Evolutionary conservation across 2,888 invertebrate genomes (phyloP).

Genomic region (Andricus curvator): DNA sequence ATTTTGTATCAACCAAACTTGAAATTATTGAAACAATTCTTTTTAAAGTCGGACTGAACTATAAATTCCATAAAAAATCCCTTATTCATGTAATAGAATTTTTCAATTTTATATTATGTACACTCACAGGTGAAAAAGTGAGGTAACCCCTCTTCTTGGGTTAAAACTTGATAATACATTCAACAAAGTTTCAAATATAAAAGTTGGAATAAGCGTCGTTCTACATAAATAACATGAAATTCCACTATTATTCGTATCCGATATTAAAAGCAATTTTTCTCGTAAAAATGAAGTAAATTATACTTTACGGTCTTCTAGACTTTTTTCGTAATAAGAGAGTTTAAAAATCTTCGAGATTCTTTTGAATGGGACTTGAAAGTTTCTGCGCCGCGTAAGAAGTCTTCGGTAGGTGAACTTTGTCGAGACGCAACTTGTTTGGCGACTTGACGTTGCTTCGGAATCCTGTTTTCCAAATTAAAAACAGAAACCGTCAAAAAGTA

Average conservation of each 20-base stretch:
- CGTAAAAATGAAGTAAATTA: constrained; percentile 15
- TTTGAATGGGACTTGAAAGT: constrained; percentile 23
- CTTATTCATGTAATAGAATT: no score
- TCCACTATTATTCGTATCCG: neutral
- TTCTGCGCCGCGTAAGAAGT: constrained; percentile 8
- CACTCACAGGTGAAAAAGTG: no score
- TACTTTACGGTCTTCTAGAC: neutral
- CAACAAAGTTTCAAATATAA: neutral
- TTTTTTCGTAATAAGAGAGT: constrained; percentile 2
- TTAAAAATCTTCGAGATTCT: constrained; percentile 17
- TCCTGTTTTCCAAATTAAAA: constrained; percentile 29
- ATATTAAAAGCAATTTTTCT: neutral
- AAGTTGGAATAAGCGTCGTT: neutral
- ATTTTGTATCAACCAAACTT: no score
- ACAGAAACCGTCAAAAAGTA: neutral
- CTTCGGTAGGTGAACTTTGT: constrained; percentile 3
- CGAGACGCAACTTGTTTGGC: neutral
- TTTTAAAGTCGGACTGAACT: no score
- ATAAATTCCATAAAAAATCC: no score
- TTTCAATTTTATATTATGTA: no score
- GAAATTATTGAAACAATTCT: no score
- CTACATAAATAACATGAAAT: constrained; percentile 5
- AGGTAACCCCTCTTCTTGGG: neutral
- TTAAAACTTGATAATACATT: neutral
- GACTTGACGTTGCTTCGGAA: constrained; percentile 7